Base-by-base conservation (phyloP, 2,113 vertebrate species). In the Pseudopipra pipra region DNA sequence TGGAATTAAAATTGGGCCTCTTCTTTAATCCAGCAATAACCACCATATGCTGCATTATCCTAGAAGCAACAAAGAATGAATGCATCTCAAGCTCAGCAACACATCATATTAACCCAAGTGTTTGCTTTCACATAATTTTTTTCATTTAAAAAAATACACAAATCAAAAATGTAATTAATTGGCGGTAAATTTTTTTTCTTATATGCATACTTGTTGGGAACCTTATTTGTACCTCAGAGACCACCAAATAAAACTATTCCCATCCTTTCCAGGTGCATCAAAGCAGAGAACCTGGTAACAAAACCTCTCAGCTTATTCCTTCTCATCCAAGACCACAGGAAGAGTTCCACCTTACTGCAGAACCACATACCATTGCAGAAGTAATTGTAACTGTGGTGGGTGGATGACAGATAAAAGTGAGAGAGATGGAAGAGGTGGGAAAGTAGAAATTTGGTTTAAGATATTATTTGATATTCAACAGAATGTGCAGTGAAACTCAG, bases 11-110 rank as follows among this genome's bases (percentile, higher is more conserved):
- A 93, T 23, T 41, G 41, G 58, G 52, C 30, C 51, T 81, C 75
- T 78, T 76, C 70, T 78, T 87, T 95, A 96, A 96, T 88, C 80
- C 88, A 92, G 70, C 87, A 92, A 82, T 91, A 91, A 85, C 39
- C 73, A 94, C 77, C 92, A 92, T 61, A 95, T 92, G 93, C 44
- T 91, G 77, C 62, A 33, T 72, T 87, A 63, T 52, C 65, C 70
- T 37, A 75, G 66, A 87, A 92, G 41, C 27, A 72, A 65, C 35
- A 83, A 96, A 80, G 78, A 93, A 76, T 2, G 51, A 49, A 73
- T 62, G 23, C n/a, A 71, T 56, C 56, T 74, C 79, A 61, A 93
- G 59, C 59, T 77, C 87, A 65, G 88, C 61, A 72, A 63, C 37
- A 52, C 11, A 80, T 46, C 59, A n/a, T 47, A 83, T 28, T 39